A percentile compares a stretch with the other conserved stretches of the same genome.
Conservation (phyloP, 2,113 vertebrate species). For the Salminus brasiliensis region DNA sequence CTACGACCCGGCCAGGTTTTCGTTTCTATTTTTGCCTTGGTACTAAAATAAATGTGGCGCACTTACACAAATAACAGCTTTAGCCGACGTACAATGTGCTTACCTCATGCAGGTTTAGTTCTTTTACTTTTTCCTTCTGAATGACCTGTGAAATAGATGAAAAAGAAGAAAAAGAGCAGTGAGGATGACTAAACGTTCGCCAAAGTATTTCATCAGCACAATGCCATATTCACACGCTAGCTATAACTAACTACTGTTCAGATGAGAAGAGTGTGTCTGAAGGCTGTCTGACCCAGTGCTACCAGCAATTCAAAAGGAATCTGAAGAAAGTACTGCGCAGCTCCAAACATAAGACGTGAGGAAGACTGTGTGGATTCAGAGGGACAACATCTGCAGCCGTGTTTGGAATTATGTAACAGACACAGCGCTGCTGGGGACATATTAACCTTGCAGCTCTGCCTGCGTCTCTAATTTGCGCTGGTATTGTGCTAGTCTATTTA, state of each 20-base stretch:
- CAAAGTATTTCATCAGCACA: not conserved
- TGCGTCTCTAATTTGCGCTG: not conserved
- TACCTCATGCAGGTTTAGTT: slow-evolving; percentile 97
- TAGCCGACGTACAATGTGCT: slow-evolving; percentile 53
- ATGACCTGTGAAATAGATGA: slow-evolving; percentile 97
- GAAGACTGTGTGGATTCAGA: not conserved
- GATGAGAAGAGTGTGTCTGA: not conserved
- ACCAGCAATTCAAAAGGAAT: not conserved
- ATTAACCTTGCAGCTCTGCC: not conserved
- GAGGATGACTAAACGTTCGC: not conserved
- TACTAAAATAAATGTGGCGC: not conserved
- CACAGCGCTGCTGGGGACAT: not conserved
- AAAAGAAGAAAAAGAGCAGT: slow-evolving; percentile 14
- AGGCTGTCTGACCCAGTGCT: not conserved
- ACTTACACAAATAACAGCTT: not conserved
- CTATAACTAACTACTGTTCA: not conserved
- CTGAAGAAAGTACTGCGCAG: not conserved
- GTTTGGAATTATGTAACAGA: not conserved
- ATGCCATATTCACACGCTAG: not conserved
- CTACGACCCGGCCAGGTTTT: not conserved
- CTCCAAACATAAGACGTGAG: not conserved
- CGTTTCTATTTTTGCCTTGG: not conserved
- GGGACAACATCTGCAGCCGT: not conserved
- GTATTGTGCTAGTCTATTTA: not conserved
- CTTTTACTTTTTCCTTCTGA: slow-evolving; percentile 99